These are phyloP conservation scores for Autographa gamma DNA, from an alignment of 2,888 invertebrate species.

Conservation along the genomic window DNA sequence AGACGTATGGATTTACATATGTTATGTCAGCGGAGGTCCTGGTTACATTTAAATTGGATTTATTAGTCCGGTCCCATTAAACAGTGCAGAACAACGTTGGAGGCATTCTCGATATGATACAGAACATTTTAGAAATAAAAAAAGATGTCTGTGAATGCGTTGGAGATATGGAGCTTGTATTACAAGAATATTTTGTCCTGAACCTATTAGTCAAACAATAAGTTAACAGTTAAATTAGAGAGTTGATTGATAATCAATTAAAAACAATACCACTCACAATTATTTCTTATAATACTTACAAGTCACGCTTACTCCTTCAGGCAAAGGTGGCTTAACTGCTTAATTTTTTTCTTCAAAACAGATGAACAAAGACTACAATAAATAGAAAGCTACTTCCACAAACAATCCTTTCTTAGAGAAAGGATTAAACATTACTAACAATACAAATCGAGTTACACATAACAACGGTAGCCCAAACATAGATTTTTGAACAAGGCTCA, in stretches of 20 bases:
- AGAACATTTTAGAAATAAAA: constrained; percentile 52
- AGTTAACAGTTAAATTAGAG: neutral
- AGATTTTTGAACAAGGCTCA: constrained; percentile 67
- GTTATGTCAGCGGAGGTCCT: constrained; percentile 86
- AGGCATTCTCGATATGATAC: constrained; percentile 70
- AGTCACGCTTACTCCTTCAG: neutral
- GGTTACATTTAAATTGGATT: constrained; percentile 87
- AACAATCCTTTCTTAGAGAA: constrained; percentile 75
- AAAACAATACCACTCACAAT: neutral
- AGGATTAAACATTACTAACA: constrained; percentile 76
- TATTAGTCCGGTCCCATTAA: constrained; percentile 84
- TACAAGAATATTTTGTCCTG: neutral
- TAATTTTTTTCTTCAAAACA: constrained; percentile 13
- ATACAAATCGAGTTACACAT: constrained; percentile 82
- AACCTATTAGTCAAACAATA: neutral
- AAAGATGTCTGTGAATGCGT: constrained; percentile 40
- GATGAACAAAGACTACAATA: constrained; percentile 6
- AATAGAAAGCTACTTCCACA: constrained; percentile 42
- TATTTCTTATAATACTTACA: neutral
- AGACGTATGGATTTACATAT: constrained; percentile 88
- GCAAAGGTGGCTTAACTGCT: neutral
- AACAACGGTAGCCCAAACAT: constrained; percentile 78
- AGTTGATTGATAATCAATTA: neutral
- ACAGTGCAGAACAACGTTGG: constrained; percentile 78
- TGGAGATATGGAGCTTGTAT: constrained; percentile 6